These are phyloP conservation scores for Indicator indicator DNA, from an alignment of 2,113 vertebrate genomes.

Conservation along the genomic window DNA sequence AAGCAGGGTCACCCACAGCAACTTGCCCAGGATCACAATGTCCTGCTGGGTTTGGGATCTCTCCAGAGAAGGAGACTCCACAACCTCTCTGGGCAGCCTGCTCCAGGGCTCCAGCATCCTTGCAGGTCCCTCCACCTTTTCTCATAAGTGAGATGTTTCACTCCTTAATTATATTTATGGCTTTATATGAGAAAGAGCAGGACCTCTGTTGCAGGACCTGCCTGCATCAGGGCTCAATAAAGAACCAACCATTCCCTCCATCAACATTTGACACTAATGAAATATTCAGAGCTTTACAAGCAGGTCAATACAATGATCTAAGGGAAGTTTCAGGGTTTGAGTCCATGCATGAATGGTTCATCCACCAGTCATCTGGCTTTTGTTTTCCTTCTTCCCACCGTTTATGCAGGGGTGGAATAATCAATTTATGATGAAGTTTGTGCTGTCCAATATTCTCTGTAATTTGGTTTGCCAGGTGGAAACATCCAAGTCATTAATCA, in stretches of 20 bases:
- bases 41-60: too few species aligned
- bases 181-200: neutral
- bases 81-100: too few species aligned
- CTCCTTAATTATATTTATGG: neutral
- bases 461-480: slow-evolving; percentile 56
- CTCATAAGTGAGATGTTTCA: too few species aligned
- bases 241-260: accelerated
- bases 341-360: neutral
- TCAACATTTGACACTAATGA: neutral
- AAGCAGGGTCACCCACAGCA: too few species aligned
- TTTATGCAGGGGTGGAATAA: neutral
- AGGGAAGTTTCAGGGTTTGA: neutral
- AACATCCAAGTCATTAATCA: slow-evolving; percentile 51
- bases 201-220: neutral
- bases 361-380: neutral
- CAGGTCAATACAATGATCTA: neutral
- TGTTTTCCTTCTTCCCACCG: neutral
- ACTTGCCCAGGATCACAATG: too few species aligned
- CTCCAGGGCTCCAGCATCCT: too few species aligned
- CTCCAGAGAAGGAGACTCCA: too few species aligned
- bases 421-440: slow-evolving; percentile 47
- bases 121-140: too few species aligned
- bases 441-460: slow-evolving; percentile 12
- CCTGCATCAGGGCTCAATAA: accelerated
- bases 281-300: neutral